Percentiles rank a stretch among this genome's conserved stretches.
Conservation (phyloP, 1,140 invertebrate species). For the Euura saliciscinereae region DNA sequence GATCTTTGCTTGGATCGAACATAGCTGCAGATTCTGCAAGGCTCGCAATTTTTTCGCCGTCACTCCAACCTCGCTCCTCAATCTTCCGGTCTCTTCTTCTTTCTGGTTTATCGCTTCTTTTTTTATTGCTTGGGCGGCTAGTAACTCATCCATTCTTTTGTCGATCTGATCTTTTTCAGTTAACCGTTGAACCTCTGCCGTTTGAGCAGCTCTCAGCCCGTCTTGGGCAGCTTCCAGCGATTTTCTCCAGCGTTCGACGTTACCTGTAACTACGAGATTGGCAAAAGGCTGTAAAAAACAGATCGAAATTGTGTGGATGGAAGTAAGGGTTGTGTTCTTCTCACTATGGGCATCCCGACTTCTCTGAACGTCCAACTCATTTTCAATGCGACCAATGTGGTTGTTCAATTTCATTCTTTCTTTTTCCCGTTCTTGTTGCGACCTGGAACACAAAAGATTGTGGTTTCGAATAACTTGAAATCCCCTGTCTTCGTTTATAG, state of each 20-base stretch:
- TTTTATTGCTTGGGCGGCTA: conserved; percentile 76
- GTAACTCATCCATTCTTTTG: conserved; percentile 81
- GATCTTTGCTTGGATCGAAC: conserved; percentile 84
- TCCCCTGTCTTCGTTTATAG: background rate
- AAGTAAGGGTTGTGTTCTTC: conserved; percentile 30
- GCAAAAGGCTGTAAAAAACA: conserved; percentile 5
- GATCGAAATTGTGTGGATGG: conserved; percentile 15
- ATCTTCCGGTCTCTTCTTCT: conserved; percentile 81
- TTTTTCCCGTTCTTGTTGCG: conserved; percentile 95
- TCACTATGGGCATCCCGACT: conserved; percentile 89
- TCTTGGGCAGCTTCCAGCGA: conserved; percentile 93
- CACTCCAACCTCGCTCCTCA: conserved; percentile 79
- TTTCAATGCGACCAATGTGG: conserved; percentile 93
- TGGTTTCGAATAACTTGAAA: background rate
- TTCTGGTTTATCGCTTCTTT: conserved; percentile 86
- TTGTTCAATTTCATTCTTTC: conserved; percentile 96
- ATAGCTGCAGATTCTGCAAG: conserved; percentile 86
- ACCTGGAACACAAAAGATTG: conserved; percentile 56
- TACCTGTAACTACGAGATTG: conserved; percentile 66
- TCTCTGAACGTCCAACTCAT: conserved; percentile 95
- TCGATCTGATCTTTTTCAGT: conserved; percentile 91
- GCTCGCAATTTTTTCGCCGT: conserved; percentile 92
- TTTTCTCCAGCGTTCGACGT: conserved; percentile 91
- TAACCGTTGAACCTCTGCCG: conserved; percentile 88
- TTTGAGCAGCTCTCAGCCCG: conserved; percentile 85